These are phyloP conservation scores for Eupithecia pulchellata DNA, from an alignment of 2,888 invertebrate species.

Conservation along the genomic window DNA sequence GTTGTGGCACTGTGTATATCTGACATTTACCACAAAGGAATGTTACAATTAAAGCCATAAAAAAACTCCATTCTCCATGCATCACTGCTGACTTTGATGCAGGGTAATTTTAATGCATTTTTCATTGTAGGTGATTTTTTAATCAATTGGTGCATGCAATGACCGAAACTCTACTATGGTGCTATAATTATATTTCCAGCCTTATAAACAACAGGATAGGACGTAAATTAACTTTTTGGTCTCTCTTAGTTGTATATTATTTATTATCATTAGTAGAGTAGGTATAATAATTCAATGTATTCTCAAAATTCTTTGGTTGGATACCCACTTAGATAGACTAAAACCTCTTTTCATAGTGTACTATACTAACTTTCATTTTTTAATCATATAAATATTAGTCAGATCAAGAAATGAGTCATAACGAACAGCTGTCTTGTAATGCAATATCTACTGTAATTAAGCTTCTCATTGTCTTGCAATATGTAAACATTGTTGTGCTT, in stretches of 20 bases:
- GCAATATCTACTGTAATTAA: background rate
- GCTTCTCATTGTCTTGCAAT: background rate
- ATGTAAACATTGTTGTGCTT: background rate
- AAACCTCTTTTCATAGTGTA: background rate
- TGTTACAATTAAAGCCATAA: background rate
- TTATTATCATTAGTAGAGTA: background rate
- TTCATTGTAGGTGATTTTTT: conserved; percentile 56
- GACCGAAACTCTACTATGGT: conserved; percentile 63
- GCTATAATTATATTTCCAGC: conserved; percentile 59
- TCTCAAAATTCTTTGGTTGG: background rate
- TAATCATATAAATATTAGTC: background rate
- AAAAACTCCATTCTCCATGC: background rate
- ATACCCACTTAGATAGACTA: background rate
- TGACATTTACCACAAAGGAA: background rate
- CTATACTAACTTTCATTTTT: background rate
- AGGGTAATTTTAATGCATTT: conserved; percentile 38
- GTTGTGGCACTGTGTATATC: background rate
- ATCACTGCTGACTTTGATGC: conserved; percentile 7
- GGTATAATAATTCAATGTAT: too few species aligned
- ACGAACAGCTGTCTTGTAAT: background rate
- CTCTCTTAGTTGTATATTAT: background rate
- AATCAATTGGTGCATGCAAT: conserved; percentile 58
- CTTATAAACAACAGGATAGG: conserved; percentile 46
- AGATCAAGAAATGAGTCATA: background rate
- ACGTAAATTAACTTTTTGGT: background rate